Percentiles rank a stretch among this genome's conserved stretches.
phyloP scores from a whole-genome alignment of 2,113 vertebrate species.

The crab-eating macaque (Macaca fascicularis) region T2T-MFA8v1.1 NC_088392.1:9967001-9967500 shows the following conservation, averaged over 20 bases:
- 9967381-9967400: neutral
- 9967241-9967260: neutral
- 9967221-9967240: neutral
- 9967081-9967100: neutral
- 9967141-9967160: neutral
- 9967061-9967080: neutral
- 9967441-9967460: neutral
- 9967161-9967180: neutral
- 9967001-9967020: neutral
- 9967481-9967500: neutral
- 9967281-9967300: neutral
- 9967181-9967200: neutral
- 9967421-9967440: neutral
- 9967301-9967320: neutral
- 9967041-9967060: neutral
- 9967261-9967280: neutral
- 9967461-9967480: neutral
- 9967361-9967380: neutral
- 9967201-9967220: neutral
- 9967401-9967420: neutral
- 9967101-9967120: neutral
- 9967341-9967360: neutral
- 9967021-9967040: neutral
- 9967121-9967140: neutral
- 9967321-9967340: neutral